A percentile compares a stretch with the other conserved stretches of the same genome.
Conservation (phyloP, 2,113 vertebrate species). For the Collichthys lucidus region DNA sequence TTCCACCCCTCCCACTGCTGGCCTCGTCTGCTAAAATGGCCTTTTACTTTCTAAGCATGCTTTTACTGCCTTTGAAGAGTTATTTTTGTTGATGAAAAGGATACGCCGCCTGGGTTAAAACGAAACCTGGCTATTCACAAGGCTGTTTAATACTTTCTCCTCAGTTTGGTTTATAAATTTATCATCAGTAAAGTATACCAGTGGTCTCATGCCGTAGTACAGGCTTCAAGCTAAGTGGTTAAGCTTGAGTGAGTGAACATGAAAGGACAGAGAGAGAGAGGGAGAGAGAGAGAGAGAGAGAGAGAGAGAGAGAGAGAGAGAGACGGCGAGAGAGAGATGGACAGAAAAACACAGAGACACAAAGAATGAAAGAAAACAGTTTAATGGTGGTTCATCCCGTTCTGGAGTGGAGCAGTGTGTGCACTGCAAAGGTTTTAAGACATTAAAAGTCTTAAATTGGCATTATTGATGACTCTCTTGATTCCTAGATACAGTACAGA, state of each 20-base stretch:
- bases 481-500: slow-evolving; percentile 82
- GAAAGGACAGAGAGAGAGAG: slow-evolving; percentile 14
- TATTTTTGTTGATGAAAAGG: slow-evolving; percentile 88
- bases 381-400: slow-evolving; percentile 59
- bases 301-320: too few relatives aligned
- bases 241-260: slow-evolving; percentile 49
- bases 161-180: slow-evolving; percentile 85
- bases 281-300: neutral
- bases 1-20: slow-evolving; percentile 62
- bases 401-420: slow-evolving; percentile 55
- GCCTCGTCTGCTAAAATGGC: slow-evolving; percentile 80
- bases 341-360: neutral
- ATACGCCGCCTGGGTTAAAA: slow-evolving; percentile 78
- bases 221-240: slow-evolving; percentile 77
- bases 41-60: slow-evolving; percentile 85
- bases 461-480: slow-evolving; percentile 78
- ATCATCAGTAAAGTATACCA: slow-evolving; percentile 81
- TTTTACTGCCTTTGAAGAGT: slow-evolving; percentile 84
- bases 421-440: slow-evolving; percentile 72
- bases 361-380: slow-evolving; percentile 38
- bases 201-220: slow-evolving; percentile 73
- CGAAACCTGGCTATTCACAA: slow-evolving; percentile 77
- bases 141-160: slow-evolving; percentile 82
- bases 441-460: slow-evolving; percentile 77
- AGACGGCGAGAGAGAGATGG: too few relatives aligned